Evolutionary conservation across 2,888 invertebrate genomes (phyloP), one percentile per base, ranked within the genome.

Genomic region (Cheilosia scutellata): DNA sequence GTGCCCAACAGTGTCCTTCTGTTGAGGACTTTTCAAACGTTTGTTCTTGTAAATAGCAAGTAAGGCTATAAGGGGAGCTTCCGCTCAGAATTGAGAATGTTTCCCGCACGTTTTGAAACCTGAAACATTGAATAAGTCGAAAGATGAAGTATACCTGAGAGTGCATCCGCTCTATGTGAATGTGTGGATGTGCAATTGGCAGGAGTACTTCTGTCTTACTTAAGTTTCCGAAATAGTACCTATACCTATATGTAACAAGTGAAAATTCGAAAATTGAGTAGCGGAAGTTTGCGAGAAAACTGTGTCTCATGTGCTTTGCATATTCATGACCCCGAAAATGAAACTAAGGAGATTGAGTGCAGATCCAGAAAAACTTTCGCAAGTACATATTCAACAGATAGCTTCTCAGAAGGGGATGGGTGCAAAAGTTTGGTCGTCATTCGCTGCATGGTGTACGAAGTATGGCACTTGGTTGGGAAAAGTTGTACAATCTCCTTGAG

Each of bases 401-500:
- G 47, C 7, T 44, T 16, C 20, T 16, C 16, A 16, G 11, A 27
- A 5, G n/a, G 33, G n/a, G 40, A 16, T 42, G 6, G 4, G 11
- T 1, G 31, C 20, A 42, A 62, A 44, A 44, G 44, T 62, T 74
- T 58, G 0, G 2, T 29, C 33, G 13, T 53, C 20, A 16, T 20
- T 51, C 40, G 7, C 7, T 40, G 49, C 13, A 16, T 42, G n/a
- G 16, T 31, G 20, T 20, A 20, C 74, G 42, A 27, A 25, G 20
- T 9, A 29, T 31, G 47, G 29, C 2, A 57, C 58, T n/a, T 51
- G 29, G 44, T 33, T 9, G 29, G 44, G 55, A 33, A 53, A 58
- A 71, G 57, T 79, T 79, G 57, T 42, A 62, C 65, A 40, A 62
- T 75, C 31, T 33, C 11, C 44, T 1, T 29, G 13, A 20, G 40